Evolutionary conservation across 37 sponge, comb jelly and placozoan genomes (phyloP).

Genomic region (Agelas oroides): DNA sequence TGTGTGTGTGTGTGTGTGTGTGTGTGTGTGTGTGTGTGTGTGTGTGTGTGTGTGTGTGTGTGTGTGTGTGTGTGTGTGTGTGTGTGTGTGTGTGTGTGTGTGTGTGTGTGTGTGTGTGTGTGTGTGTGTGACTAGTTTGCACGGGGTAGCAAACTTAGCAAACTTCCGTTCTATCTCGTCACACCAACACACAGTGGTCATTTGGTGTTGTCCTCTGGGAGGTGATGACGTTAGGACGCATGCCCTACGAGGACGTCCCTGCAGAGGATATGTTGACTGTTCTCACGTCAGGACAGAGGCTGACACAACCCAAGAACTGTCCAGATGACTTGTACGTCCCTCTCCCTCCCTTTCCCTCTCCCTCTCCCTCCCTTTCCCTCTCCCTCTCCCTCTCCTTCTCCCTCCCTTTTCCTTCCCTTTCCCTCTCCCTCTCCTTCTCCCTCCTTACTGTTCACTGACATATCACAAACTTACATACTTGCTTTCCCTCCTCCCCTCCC

Average conservation of each 20-base stretch:
- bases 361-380: too few species aligned
- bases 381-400: too few species aligned
- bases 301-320: slow-evolving; percentile 75
- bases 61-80: slow-evolving; percentile 40
- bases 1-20: slow-evolving; percentile 2
- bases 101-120: slow-evolving; percentile 21
- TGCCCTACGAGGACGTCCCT: slow-evolving; percentile 70
- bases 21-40: slow-evolving; percentile 20
- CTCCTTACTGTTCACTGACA: too few species aligned
- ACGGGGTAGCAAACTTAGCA: too few species aligned
- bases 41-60: background rate
- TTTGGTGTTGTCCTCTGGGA: slow-evolving; percentile 94
- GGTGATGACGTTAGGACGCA: slow-evolving; percentile 73
- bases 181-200: slow-evolving; percentile 74
- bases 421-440: too few species aligned
- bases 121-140: too few species aligned
- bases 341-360: background rate
- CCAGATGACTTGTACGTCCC: slow-evolving; percentile 84
- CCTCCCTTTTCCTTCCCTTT: too few species aligned
- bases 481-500: too few species aligned
- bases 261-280: slow-evolving; percentile 56
- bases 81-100: background rate
- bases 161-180: too few species aligned
- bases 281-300: slow-evolving; percentile 73
- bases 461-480: too few species aligned